phyloP scores from a whole-genome alignment of 2,888 invertebrate species.

The Drosophila multiciliata region DNA sequence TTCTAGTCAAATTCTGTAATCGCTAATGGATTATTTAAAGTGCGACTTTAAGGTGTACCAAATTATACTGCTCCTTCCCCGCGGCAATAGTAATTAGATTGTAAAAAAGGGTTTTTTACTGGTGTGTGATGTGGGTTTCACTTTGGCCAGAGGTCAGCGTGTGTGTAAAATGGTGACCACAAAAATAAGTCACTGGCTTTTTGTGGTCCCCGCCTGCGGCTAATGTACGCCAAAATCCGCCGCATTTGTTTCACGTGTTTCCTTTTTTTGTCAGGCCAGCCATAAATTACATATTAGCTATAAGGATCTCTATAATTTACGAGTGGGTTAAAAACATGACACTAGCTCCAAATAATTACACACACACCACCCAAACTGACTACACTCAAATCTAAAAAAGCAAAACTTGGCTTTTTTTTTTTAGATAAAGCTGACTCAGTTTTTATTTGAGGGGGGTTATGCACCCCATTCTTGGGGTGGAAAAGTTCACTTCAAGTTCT shows the following conservation, averaged over 20 bases:
- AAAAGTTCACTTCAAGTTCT: constrained; percentile 42
- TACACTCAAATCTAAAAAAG: not conserved
- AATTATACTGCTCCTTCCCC: not conserved
- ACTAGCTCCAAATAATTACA: constrained; percentile 60
- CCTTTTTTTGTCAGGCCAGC: constrained; percentile 43
- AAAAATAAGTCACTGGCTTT: constrained; percentile 45
- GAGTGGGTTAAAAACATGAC: constrained; percentile 70
- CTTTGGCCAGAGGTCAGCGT: constrained; percentile 36
- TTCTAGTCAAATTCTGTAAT: constrained; percentile 55
- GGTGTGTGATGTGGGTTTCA: constrained; percentile 57
- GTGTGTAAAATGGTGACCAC: constrained; percentile 55
- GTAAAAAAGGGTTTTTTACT: constrained; percentile 44
- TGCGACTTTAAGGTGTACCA: constrained; percentile 59
- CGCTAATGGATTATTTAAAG: constrained; percentile 80
- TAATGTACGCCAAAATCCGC: constrained; percentile 73
- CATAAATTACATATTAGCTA: constrained; percentile 80
- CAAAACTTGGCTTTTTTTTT: not conserved
- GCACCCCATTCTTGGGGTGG: constrained; percentile 38
- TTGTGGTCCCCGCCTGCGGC: constrained; percentile 58
- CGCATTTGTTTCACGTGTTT: constrained; percentile 67
- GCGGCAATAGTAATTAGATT: constrained; percentile 70
- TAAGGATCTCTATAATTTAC: constrained; percentile 79
- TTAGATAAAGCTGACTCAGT: constrained; percentile 38
- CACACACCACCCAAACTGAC: constrained; percentile 9
- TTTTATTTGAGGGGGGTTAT: not conserved